phyloP scores from a whole-genome alignment of 2,888 invertebrate species.

The Synergus itoensis region DNA sequence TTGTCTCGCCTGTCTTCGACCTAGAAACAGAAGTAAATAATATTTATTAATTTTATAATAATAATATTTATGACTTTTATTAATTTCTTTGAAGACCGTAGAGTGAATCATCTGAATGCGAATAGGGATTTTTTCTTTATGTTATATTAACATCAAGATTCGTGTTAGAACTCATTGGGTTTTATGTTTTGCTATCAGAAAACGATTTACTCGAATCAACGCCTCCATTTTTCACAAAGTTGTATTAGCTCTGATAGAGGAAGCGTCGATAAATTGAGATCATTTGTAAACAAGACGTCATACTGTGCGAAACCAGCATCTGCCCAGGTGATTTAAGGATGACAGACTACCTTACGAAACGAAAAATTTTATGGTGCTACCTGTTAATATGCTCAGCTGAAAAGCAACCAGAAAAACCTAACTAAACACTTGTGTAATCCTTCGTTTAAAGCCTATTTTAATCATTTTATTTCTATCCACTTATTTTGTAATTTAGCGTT shows the following conservation, averaged over 20 bases:
- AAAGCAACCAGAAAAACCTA: not conserved
- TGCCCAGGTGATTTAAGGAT: slow-evolving; percentile 21
- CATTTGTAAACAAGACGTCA: slow-evolving; percentile 20
- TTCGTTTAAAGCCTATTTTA: not conserved
- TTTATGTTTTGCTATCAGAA: slow-evolving; percentile 5
- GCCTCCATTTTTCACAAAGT: slow-evolving; percentile 16
- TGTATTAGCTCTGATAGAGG: slow-evolving; percentile 8
- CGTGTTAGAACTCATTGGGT: not conserved
- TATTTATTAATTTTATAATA: not conserved
- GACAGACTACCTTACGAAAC: slow-evolving; percentile 1
- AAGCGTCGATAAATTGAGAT: slow-evolving; percentile 15
- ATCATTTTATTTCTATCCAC: too few species aligned
- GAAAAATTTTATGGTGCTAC: not conserved
- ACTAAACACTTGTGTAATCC: not conserved
- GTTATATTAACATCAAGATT: not conserved
- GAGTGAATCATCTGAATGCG: not conserved
- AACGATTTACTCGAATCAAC: slow-evolving; percentile 20
- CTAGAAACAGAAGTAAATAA: slow-evolving; percentile 45
- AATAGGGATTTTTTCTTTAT: slow-evolving; percentile 4
- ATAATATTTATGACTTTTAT: too few species aligned
- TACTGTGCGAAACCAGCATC: slow-evolving; percentile 14
- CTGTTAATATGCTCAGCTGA: not conserved
- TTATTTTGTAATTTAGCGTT: too few species aligned
- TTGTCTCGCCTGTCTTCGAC: slow-evolving; percentile 48
- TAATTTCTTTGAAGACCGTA: not conserved